phyloP scores from a whole-genome alignment of 2,113 vertebrate species.

The Lonchura striata region DNA sequence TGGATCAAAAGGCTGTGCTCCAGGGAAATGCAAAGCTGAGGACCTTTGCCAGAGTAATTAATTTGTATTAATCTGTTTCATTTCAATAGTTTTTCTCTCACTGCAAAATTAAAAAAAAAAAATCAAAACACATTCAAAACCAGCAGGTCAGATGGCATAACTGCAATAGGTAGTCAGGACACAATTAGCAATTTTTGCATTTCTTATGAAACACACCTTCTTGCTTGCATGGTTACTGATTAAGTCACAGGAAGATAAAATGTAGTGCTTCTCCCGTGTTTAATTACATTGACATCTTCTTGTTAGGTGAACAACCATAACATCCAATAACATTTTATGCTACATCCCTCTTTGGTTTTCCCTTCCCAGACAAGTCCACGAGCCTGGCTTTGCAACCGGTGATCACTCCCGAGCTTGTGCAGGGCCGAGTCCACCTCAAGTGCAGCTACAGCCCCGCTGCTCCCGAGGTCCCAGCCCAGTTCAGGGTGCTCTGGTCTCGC shows the following conservation, averaged over 20 bases:
- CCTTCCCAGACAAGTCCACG: not conserved
- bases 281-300: not conserved
- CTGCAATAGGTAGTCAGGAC: not conserved
- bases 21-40: slow-evolving; percentile 67
- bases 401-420: slow-evolving; percentile 63
- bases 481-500: slow-evolving; percentile 77
- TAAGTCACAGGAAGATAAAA: not conserved
- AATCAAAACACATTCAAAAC: not conserved
- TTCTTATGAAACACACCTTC: not conserved
- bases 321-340: not conserved
- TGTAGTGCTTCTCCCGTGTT: not conserved
- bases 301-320: not conserved
- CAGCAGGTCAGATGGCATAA: not conserved
- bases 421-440: slow-evolving; percentile 67
- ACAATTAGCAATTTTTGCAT: not conserved
- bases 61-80: slow-evolving; percentile 6
- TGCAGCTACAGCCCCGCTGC: slow-evolving; percentile 64
- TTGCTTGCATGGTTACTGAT: not conserved
- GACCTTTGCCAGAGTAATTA: slow-evolving; percentile 72
- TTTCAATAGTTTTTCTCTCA: not conserved
- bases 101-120: not conserved
- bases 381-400: not conserved
- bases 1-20: slow-evolving; percentile 58
- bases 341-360: not conserved
- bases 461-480: slow-evolving; percentile 34